Evolutionary conservation across 2,888 invertebrate species (phyloP), one percentile per base, ranked within the genome.

Genomic region (Thera britannica): DNA sequence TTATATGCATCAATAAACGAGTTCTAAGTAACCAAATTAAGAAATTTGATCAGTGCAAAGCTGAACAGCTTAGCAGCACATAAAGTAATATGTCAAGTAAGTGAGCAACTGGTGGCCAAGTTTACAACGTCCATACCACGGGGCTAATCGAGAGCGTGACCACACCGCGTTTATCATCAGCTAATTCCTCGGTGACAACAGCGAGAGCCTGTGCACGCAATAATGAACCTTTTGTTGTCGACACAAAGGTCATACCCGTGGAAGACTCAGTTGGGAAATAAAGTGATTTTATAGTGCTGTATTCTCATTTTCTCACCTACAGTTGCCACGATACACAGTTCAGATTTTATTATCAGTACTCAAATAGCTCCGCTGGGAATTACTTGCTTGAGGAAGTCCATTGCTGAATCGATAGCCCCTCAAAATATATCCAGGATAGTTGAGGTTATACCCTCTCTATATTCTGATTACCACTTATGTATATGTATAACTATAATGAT

Each of bases 81-180:
- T 46, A 46, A 7, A 41, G 41, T 41, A 41, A 41, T 38, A n/a
- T 41, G 5, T 8, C 52, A 38, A 23, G 35, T 36, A 55, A 9
- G 35, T 36, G 46, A 44, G 38, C 1, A 46, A 67, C 66, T 62
- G 62, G 3, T 58, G 2, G 3, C 0, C 8, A 11, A 12, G 11
- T 49, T 41, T 61, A 51, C 65, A 41, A 51, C 46, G 65, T 41
- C 34, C 11, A 23, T 38, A 48, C 59, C 52, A 38, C 48, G 38
- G 55, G 49, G 49, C 51, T 62, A 67, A 62, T 62, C 58, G 62
- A 58, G 57, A 68, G 61, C 66, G 67, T 67, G 64, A 73, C 70
- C 72, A 72, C 68, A 66, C 69, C 69, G 69, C 69, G 66, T 70
- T 75, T 66, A 59, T 70, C 61, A 71, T 55, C 58, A 36, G 51